Conservation (phyloP, 2,113 vertebrate species). For the Chionodraco myersi region DNA sequence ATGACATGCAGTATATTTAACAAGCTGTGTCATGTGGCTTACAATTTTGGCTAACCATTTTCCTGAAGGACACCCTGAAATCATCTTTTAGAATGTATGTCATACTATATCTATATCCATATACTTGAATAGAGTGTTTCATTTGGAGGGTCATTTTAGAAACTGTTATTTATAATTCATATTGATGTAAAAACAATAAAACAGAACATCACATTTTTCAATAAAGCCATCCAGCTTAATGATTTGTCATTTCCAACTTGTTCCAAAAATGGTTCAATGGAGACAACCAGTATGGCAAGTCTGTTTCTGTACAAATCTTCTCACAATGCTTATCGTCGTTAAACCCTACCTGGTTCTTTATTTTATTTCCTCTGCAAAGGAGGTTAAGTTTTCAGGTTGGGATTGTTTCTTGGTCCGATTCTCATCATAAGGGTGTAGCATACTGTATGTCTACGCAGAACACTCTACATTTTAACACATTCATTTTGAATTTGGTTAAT, state of each 20-base stretch:
- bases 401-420: too few relatives aligned
- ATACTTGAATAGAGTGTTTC: neutral
- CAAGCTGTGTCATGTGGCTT: neutral
- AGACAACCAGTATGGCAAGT: neutral
- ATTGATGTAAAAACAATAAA: neutral
- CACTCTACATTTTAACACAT: too few relatives aligned
- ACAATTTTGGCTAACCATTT: neutral
- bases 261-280: neutral
- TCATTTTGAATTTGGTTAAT: too few relatives aligned
- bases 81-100: neutral
- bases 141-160: neutral
- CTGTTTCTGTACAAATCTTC: neutral
- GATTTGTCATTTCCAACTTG: conserved; percentile 1
- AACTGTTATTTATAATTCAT: neutral
- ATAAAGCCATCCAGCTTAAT: neutral
- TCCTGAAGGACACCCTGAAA: neutral
- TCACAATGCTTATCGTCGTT: neutral
- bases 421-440: too few relatives aligned
- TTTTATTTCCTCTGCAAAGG: neutral
- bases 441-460: too few relatives aligned
- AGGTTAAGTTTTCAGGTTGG: too few relatives aligned
- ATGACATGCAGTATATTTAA: neutral
- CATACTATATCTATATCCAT: neutral
- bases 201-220: neutral
- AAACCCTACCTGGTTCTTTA: too few relatives aligned